Evolutionary conservation across 2,888 invertebrate genomes (phyloP).

Genomic region (Gymnocheta viridis): DNA sequence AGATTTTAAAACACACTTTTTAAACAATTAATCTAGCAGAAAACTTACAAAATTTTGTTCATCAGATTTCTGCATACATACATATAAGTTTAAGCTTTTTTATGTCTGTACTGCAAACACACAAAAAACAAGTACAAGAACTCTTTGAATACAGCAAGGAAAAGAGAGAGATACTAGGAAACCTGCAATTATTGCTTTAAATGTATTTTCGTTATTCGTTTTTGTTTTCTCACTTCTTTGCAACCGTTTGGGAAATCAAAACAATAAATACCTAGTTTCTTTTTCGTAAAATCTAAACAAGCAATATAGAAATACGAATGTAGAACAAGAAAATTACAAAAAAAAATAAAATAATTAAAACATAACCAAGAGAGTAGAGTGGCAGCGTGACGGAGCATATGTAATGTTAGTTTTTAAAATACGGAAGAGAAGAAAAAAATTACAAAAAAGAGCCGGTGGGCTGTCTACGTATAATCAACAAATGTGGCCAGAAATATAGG

Average conservation of each 20-base stretch:
- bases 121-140: not conserved
- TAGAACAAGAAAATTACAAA: slow-evolving; percentile 25
- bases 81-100: no score
- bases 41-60: no score
- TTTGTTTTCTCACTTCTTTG: not conserved
- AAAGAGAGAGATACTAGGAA: not conserved
- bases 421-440: slow-evolving; percentile 8
- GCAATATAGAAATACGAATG: slow-evolving; percentile 1
- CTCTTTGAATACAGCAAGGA: not conserved
- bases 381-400: not conserved
- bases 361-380: slow-evolving; percentile 34
- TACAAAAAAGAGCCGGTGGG: slow-evolving; percentile 37
- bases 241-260: slow-evolving; percentile 42
- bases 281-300: slow-evolving; percentile 1
- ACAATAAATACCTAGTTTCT: slow-evolving; percentile 36
- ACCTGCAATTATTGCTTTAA: not conserved
- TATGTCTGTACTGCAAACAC: not conserved
- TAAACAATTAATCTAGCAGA: no score
- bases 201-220: not conserved
- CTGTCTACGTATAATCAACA: no score
- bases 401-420: not conserved
- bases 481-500: no score
- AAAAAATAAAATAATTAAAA: no score
- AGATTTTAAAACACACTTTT: no score
- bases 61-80: no score